Percentiles rank a stretch among this genome's conserved stretches.
phyloP scores from a whole-genome alignment of 2,888 invertebrate genomes.

The Hipparchia semele region DNA sequence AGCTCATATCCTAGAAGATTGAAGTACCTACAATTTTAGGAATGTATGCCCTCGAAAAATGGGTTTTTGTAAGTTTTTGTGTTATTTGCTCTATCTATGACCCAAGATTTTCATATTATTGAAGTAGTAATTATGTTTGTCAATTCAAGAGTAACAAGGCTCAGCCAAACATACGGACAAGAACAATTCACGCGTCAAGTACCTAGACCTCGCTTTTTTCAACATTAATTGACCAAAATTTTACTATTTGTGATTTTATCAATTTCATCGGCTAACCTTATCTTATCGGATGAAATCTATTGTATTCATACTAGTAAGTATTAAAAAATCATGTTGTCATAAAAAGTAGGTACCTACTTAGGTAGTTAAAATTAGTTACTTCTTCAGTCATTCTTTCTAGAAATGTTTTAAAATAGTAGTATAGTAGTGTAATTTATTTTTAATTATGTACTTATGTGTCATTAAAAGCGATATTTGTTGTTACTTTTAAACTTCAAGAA shows the following conservation, averaged over 20 bases:
- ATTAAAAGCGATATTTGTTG: conserved; percentile 27
- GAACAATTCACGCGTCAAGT: too few species aligned
- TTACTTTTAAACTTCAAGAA: conserved; percentile 29
- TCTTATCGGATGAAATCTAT: conserved; percentile 17
- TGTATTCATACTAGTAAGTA: conserved; percentile 1
- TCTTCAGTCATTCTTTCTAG: background rate
- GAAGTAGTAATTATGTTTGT: too few species aligned
- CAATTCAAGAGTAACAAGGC: too few species aligned
- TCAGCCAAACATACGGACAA: too few species aligned
- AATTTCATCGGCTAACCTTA: conserved; percentile 25
- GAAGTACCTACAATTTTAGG: too few species aligned
- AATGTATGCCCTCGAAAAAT: too few species aligned
- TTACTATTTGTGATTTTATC: conserved; percentile 18
- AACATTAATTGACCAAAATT: too few species aligned
- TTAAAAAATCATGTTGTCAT: conserved; percentile 24
- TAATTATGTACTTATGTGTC: conserved; percentile 13
- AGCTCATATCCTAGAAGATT: too few species aligned
- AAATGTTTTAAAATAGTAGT: background rate
- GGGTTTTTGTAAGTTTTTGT: too few species aligned
- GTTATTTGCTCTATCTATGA: too few species aligned
- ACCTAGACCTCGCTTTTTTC: too few species aligned
- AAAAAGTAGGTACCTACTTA: conserved; percentile 3
- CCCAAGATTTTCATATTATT: too few species aligned
- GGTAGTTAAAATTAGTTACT: background rate
- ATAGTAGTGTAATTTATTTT: background rate